Base-by-base conservation (phyloP, 2,797 vertebrate species). In the Hydrolagus colliei region DNA sequence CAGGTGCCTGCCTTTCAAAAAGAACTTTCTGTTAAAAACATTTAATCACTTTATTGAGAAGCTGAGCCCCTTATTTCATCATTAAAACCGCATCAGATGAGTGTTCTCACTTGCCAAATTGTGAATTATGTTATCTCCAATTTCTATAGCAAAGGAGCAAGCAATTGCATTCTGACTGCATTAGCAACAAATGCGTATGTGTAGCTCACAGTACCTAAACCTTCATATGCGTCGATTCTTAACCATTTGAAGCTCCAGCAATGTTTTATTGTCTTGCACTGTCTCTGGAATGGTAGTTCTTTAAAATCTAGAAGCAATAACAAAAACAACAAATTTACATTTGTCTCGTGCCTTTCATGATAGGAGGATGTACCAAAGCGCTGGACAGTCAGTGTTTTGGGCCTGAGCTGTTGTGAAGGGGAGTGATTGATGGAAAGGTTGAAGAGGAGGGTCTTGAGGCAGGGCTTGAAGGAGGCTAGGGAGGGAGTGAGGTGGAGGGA, bases 141-240 rank as follows among this genome's bases (percentile, higher is more conserved):
- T 9, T n/a, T 41, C 79, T 82, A 9, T 16, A 68, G 63, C 63
- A 68, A 84, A 35, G 9, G n/a, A 32, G 72, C 90, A 90, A 86
- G 9, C 1, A 87, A 77, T 85, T 79, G 75, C 22, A 41, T 87
- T 82, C 77, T 73, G 73, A 80, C 35, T 73, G 4, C 86, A 86
- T 74, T 18, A 27, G 89, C 85, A 89, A 87, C 86, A 89, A 87
- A 87, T 88, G 88, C 88, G 89, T 87, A 86, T 91, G 88, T 87
- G 89, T 86, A 0, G 87, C 90, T 88, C 67, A 88, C 87, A 89
- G 92, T 88, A 87, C 92, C 88, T 91, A 90, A 88, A 87, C 22
- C 76, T 90, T 90, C 88, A 88, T 89, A 86, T 88, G 86, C 88
- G 61, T 89, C 85, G 10, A 0, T 75, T 74, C 35, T 10, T 86